Evolutionary conservation across 2,797 vertebrate species (phyloP).

Genomic region (Helostoma temminkii): DNA sequence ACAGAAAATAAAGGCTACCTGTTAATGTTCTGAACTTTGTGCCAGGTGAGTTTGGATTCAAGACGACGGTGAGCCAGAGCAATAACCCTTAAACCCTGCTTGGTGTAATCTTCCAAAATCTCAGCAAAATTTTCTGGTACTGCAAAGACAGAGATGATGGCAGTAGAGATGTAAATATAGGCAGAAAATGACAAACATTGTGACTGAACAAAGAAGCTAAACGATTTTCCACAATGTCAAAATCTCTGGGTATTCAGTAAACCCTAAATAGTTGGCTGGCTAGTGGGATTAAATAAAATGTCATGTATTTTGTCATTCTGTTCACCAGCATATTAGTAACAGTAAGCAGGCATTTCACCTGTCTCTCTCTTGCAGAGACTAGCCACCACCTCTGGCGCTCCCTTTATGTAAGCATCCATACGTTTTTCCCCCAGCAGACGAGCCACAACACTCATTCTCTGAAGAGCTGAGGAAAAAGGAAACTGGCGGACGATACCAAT

Average conservation of each 20-base stretch:
- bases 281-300: neutral
- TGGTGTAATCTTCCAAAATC: constrained; percentile 94
- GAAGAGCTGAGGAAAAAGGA: constrained; percentile 95
- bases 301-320: neutral
- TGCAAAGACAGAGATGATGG: constrained; percentile 61
- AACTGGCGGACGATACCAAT: constrained; percentile 98
- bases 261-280: neutral
- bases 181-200: neutral
- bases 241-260: neutral
- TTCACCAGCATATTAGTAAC: neutral
- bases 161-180: neutral
- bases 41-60: constrained; percentile 95
- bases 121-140: constrained; percentile 91
- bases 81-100: constrained; percentile 96
- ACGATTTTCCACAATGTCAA: neutral
- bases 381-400: constrained; percentile 94
- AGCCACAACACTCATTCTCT: constrained; percentile 95
- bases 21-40: constrained; percentile 95
- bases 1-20: constrained; percentile 79
- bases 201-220: neutral
- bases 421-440: constrained; percentile 92
- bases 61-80: constrained; percentile 95
- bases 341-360: constrained; percentile 77
- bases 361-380: constrained; percentile 94
- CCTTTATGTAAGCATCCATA: constrained; percentile 97